Evolutionary conservation across 1,140 invertebrate species (phyloP), one percentile per base, ranked within the genome.

Genomic region (Drosophila albomicans): DNA sequence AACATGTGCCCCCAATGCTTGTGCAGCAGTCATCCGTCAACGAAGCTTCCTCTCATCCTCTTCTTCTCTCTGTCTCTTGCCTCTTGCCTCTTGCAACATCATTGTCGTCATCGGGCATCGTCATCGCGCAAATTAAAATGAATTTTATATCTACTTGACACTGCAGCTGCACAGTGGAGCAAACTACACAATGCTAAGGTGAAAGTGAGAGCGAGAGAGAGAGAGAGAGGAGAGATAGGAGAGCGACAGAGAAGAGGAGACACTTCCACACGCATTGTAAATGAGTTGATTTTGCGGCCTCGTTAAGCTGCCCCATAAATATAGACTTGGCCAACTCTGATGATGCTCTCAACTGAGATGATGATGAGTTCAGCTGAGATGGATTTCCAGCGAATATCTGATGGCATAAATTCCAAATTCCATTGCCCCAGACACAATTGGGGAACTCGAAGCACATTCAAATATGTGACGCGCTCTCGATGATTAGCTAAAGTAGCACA

Each of bases 401-500:
- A 20, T 8, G 41, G 16, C 81, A 66, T 69, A 85, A 85, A 84
- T 84, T 80, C 67, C 72, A 67, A 25, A 25, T 25, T 25, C 20
- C 32, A 8, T 35, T 46, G 76, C n/a, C 51, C 35, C 20, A 25
- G 20, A 70, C 64, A 76, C 81, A 79, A 84, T 77, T 79, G 68
- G 56, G 28, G 67, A 73, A 3, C 67, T 25, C 20, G 16, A 66
- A 65, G 20, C 20, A 15, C 15, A 43, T 4, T 3, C n/a, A 61
- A 59, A 62, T 59, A 57, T 66, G 67, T 8, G 32, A 32, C 7
- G 80, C 82, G 75, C 75, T 64, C 52, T 67, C 75, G 58, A 52
- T 45, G 81, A 75, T 85, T 81, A 85, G 82, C 65, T 57, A 74
- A 81, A 85, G 82, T 79, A 75, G 82, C 78, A 75, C 82, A 81